These are phyloP conservation scores for Leptatherina wallacei DNA, from an alignment of 2,797 vertebrate species.

Conservation along the genomic window DNA sequence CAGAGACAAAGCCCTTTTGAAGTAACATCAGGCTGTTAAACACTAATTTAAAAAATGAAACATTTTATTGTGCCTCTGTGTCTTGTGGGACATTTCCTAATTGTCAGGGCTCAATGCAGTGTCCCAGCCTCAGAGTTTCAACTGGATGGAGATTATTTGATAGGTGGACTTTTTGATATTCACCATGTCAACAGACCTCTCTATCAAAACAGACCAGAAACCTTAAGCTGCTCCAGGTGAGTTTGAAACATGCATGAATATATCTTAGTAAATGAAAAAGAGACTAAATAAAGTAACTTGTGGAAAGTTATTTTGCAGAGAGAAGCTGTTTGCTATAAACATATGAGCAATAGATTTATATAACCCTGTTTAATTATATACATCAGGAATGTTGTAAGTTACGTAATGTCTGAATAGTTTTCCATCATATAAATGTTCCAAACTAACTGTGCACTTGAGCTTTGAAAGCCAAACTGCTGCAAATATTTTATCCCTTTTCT, in stretches of 20 bases:
- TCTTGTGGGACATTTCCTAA: conserved; percentile 31
- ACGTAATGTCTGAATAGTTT: not conserved
- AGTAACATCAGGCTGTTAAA: conserved; percentile 3
- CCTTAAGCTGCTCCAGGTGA: conserved; percentile 72
- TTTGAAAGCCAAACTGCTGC: not conserved
- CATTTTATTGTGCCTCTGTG: conserved; percentile 21
- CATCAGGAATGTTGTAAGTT: not conserved
- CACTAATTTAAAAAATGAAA: conserved; percentile 35
- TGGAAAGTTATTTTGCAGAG: not conserved
- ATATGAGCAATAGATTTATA: not conserved
- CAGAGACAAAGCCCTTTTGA: not conserved
- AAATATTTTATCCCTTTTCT: not conserved
- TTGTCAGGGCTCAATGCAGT: not conserved
- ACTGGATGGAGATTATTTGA: conserved; percentile 72
- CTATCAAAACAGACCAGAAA: conserved; percentile 43
- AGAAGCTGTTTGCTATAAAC: not conserved
- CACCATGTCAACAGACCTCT: conserved; percentile 32
- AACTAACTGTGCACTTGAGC: not conserved
- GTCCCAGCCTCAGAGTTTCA: conserved; percentile 63
- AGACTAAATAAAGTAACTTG: not conserved
- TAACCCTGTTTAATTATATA: too few species aligned
- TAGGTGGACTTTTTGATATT: conserved; percentile 79
- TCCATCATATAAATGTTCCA: not conserved
- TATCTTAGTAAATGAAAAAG: not conserved
- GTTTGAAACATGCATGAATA: conserved; percentile 14